These are phyloP conservation scores for Pristionchus mayeri DNA, from an alignment of 2,888 invertebrate genomes.

Conservation along the genomic window DNA sequence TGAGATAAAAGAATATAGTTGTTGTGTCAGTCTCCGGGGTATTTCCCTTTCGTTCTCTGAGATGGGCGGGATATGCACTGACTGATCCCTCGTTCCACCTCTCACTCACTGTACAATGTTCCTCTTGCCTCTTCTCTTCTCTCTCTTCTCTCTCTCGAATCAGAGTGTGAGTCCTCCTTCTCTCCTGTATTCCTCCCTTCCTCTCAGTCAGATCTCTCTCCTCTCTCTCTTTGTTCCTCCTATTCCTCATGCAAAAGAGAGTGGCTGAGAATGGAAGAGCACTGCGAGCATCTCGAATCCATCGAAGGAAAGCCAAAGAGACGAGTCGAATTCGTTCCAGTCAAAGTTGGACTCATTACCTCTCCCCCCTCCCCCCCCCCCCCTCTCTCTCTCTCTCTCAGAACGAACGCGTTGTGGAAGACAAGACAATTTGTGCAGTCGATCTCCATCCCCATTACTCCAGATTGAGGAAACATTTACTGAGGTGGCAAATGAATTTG, in stretches of 20 bases:
- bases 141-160: background rate
- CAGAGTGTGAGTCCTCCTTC: background rate
- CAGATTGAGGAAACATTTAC: background rate
- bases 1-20: background rate
- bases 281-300: slow-evolving; percentile 35
- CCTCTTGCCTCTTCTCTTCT: background rate
- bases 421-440: slow-evolving; percentile 40
- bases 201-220: background rate
- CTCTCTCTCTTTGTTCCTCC: slow-evolving; percentile 23
- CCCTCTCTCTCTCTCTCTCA: background rate
- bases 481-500: background rate
- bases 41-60: slow-evolving; percentile 13
- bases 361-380: too few relatives aligned
- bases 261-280: background rate
- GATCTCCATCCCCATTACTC: slow-evolving; percentile 41
- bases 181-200: background rate
- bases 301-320: slow-evolving; percentile 39
- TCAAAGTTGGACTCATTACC: background rate
- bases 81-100: slow-evolving; percentile 5
- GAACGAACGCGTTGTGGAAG: slow-evolving; percentile 44
- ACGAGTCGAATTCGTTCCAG: slow-evolving; percentile 45
- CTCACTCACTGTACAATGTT: background rate
- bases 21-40: background rate
- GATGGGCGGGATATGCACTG: background rate
- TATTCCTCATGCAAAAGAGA: slow-evolving; percentile 40